These are phyloP conservation scores for Drosophila triauraria DNA, from an alignment of 1,140 invertebrate genomes.

Conservation along the genomic window DNA sequence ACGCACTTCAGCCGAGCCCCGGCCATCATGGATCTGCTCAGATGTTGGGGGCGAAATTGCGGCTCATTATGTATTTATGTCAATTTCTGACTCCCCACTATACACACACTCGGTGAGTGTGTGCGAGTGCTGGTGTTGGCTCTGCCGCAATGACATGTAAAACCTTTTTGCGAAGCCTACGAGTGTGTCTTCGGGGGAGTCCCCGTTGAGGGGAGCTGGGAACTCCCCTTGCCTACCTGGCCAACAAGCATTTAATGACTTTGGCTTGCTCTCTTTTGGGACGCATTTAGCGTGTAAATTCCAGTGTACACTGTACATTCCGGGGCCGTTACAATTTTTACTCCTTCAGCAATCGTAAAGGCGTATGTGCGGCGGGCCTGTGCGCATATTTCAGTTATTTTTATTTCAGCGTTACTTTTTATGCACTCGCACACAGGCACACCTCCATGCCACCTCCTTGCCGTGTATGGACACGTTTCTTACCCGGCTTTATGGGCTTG, in stretches of 20 bases:
- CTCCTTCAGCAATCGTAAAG: constrained; percentile 75
- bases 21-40: constrained; percentile 9
- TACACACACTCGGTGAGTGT: constrained; percentile 13
- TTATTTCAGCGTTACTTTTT: constrained; percentile 76
- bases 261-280: constrained; percentile 79
- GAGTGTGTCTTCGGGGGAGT: constrained; percentile 7
- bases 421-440: constrained; percentile 38
- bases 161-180: constrained; percentile 74
- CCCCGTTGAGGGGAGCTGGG: constrained; percentile 1
- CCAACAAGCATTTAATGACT: constrained; percentile 77
- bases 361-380: constrained; percentile 43
- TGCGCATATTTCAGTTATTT: constrained; percentile 79
- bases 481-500: constrained; percentile 54
- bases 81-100: constrained; percentile 72
- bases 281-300: constrained; percentile 81
- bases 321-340: constrained; percentile 64
- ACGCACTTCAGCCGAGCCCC: constrained; percentile 49
- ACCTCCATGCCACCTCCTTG: constrained; percentile 2
- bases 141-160: constrained; percentile 74
- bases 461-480: constrained; percentile 52
- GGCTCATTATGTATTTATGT: constrained; percentile 84
- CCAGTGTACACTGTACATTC: constrained; percentile 58
- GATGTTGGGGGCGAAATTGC: constrained; percentile 60
- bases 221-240: constrained; percentile 46
- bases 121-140: constrained; percentile 19